Conservation (phyloP, 2,797 vertebrate genomes). For the Cynodonichthys magdalenae region DNA sequence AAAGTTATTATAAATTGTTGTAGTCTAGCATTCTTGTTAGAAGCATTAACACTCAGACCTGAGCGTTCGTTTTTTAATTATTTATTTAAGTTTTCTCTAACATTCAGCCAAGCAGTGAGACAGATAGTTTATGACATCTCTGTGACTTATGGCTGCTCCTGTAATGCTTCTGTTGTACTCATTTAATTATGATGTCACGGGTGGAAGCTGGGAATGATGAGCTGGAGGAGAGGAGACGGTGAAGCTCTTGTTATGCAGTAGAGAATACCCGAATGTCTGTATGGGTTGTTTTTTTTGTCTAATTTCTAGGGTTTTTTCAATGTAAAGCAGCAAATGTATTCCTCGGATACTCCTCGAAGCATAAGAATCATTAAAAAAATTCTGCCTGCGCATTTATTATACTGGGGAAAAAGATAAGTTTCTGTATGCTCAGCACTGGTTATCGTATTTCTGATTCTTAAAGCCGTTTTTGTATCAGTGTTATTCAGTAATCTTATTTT, state of each 20-base stretch:
- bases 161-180: constrained; percentile 54
- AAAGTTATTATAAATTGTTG: constrained; percentile 51
- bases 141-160: constrained; percentile 57
- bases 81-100: constrained; percentile 16
- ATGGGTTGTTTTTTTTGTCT: background rate
- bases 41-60: constrained; percentile 18
- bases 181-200: constrained; percentile 72
- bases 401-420: constrained; percentile 16
- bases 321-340: background rate
- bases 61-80: background rate
- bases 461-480: constrained; percentile 1
- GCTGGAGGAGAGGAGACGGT: constrained; percentile 16
- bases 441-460: constrained; percentile 12
- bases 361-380: constrained; percentile 29
- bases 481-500: constrained; percentile 10
- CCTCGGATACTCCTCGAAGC: constrained; percentile 24
- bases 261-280: constrained; percentile 20
- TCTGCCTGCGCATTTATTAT: background rate
- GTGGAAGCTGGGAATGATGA: constrained; percentile 40
- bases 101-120: constrained; percentile 27
- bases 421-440: constrained; percentile 20
- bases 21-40: constrained; percentile 56
- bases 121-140: constrained; percentile 61
- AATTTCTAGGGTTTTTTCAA: background rate
- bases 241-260: constrained; percentile 29